Conservation (phyloP, 2,888 invertebrate species). For the Tinea trinotella region DNA sequence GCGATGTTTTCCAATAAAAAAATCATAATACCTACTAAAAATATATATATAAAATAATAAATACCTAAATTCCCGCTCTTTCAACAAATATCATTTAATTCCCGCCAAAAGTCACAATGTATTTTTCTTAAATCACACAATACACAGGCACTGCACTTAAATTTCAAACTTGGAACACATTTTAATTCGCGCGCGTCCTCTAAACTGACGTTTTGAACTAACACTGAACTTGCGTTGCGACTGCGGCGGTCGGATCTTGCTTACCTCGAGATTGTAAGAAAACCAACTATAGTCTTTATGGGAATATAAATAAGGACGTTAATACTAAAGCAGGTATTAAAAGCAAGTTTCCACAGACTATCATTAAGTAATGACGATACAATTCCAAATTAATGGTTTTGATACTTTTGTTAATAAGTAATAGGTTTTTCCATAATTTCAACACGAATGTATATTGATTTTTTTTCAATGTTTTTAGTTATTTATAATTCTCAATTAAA, state of each 20-base stretch:
- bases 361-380: constrained; percentile 16
- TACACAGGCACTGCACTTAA: constrained; percentile 7
- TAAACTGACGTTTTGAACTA: neutral
- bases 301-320: neutral
- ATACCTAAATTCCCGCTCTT: no score
- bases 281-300: neutral
- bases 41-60: no score
- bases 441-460: neutral
- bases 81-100: neutral
- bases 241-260: constrained; percentile 1
- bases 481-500: no score
- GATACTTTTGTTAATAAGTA: neutral
- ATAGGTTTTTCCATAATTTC: constrained; percentile 3
- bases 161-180: neutral
- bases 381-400: constrained; percentile 13
- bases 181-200: constrained; percentile 5
- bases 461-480: no score
- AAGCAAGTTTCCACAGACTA: constrained; percentile 6
- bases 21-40: no score
- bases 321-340: neutral
- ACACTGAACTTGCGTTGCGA: constrained; percentile 13
- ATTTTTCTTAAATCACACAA: neutral
- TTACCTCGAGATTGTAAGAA: neutral
- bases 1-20: no score
- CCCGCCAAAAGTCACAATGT: neutral